Percentiles rank a stretch among this genome's conserved stretches.
Conservation (phyloP, 1,140 invertebrate genomes). For the Drosophila pandora region DNA sequence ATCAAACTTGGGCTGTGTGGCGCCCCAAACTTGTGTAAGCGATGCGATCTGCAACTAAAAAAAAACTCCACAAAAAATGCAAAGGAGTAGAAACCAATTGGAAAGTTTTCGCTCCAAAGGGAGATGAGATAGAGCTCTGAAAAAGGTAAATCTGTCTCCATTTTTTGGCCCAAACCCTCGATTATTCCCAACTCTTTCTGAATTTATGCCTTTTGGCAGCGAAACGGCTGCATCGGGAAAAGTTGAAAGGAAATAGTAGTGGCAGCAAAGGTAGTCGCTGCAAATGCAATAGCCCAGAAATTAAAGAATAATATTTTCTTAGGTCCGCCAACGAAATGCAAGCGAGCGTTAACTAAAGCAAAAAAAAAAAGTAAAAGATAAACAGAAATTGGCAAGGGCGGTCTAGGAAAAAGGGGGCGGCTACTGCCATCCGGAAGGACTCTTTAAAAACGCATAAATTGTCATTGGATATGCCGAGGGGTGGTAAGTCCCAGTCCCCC, state of each 20-base stretch:
- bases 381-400: constrained; percentile 6
- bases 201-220: constrained; percentile 77
- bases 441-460: constrained; percentile 81
- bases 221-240: constrained; percentile 30
- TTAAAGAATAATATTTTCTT: constrained; percentile 79
- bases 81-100: constrained; percentile 62
- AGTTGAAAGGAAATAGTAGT: constrained; percentile 9
- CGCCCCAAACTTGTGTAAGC: constrained; percentile 66
- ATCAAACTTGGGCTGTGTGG: constrained; percentile 68
- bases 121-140: constrained; percentile 29
- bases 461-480: constrained; percentile 44
- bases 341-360: constrained; percentile 63
- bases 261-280: constrained; percentile 17
- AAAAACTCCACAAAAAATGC: constrained; percentile 46
- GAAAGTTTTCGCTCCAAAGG: constrained; percentile 31
- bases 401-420: neutral
- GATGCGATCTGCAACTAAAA: constrained; percentile 27
- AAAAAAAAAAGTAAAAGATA: constrained; percentile 25
- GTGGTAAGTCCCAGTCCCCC: constrained; percentile 1
- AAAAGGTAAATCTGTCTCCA: constrained; percentile 50
- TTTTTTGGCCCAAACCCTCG: neutral
- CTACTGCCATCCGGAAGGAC: constrained; percentile 19
- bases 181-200: constrained; percentile 21
- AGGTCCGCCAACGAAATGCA: constrained; percentile 65
- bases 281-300: constrained; percentile 74